phyloP scores from a whole-genome alignment of 2,888 invertebrate species.

The Tetranychus truncatus region DNA sequence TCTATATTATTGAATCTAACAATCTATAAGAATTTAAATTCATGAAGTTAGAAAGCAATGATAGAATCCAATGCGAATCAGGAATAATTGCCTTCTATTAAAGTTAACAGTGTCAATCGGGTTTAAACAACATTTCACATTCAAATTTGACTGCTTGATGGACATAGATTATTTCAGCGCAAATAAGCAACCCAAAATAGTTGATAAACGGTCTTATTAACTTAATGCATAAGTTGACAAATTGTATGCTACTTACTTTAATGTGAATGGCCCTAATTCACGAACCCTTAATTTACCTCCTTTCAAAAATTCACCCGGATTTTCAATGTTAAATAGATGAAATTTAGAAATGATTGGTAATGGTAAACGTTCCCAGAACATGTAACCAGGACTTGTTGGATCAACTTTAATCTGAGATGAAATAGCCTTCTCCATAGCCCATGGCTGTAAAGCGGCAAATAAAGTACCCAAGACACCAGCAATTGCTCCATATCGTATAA shows the following conservation, averaged over 20 bases:
- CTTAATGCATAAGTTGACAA: neutral
- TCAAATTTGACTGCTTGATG: no score
- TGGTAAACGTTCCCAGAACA: slow-evolving; percentile 18
- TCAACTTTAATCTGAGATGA: neutral
- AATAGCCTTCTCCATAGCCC: neutral
- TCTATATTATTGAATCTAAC: no score
- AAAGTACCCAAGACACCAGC: neutral
- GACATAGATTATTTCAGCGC: no score
- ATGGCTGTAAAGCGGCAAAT: neutral
- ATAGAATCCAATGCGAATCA: no score
- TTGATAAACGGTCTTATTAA: neutral
- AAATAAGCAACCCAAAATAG: neutral
- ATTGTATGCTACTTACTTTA: slow-evolving; percentile 6
- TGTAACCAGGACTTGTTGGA: neutral
- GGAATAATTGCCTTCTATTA: no score
- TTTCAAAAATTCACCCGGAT: slow-evolving; percentile 18
- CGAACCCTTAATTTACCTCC: slow-evolving; percentile 19
- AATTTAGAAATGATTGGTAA: slow-evolving; percentile 22
- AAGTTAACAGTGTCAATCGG: no score
- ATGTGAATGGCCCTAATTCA: slow-evolving; percentile 24
- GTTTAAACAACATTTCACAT: no score
- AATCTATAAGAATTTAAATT: no score
- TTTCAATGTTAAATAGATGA: slow-evolving; percentile 24
- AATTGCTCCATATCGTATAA: neutral
- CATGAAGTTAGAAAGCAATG: no score